Evolutionary conservation across 2,797 vertebrate genomes (phyloP), one percentile per base, ranked within the genome.

Genomic region (Protosalanx chinensis): DNA sequence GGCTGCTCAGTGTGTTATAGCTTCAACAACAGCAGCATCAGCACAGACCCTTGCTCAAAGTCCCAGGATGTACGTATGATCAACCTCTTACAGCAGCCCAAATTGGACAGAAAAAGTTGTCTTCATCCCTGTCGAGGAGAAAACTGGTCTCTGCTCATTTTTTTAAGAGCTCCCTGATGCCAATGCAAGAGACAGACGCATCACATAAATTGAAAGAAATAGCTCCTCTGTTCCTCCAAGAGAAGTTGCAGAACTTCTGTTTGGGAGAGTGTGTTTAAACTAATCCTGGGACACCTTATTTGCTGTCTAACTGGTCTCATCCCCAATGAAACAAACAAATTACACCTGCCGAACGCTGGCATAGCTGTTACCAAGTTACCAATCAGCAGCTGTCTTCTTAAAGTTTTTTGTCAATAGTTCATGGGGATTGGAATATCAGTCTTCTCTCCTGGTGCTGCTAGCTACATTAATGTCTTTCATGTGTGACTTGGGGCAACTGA

Each of bases 381-480:
- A 83, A 87, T 86, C 86, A 87, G 80, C 84, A 82, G 76, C 85
- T 77, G 85, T 85, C 78, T 66, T 81, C 79, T 81, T 77, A 15
- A 78, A 79, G 72, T 85, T 83, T 89, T 89, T 86, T 82, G 82
- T 87, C 85, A 86, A 83, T 88, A 89, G 86, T 89, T 89, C 81
- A 72, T 82, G 78, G 86, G 75, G 65, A 84, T 70, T 78, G 78
- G 74, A 76, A 83, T 77, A 41, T 33, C 67, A 76, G 68, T 46
- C 66, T 82, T 85, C 76, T 72, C 71, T 72, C 75, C 70, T 16
- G 15, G 75, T 5, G 70, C 79, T 88, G 86, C 86, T 82, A 82
- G 85, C 81, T 81, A 84, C 86, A 87, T 88, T 86, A 89, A 85
- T 84, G 82, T 68, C 71, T 89, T 86, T 88, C 89, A 88, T 88